Evolutionary conservation across 2,113 vertebrate species (phyloP), one percentile per base, ranked within the genome.

Genomic region (Guaruba guarouba): DNA sequence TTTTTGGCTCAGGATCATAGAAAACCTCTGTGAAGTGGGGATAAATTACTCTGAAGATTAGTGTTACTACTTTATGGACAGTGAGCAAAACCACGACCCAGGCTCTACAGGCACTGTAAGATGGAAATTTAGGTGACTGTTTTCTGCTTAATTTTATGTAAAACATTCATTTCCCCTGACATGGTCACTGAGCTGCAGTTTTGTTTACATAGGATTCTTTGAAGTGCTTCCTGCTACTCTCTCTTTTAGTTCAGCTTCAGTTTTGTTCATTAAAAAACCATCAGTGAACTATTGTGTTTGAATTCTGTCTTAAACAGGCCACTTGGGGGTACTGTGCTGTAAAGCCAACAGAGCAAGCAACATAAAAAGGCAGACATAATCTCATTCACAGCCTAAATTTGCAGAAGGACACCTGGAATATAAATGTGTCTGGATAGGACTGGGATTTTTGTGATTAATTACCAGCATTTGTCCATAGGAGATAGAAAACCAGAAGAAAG

Each of bases 291-390:
- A 71, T 70, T 77, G 63, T 82, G 78, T 86, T 96, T 95, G 81
- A 96, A 95, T 96, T 95, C 82, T 89, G 91, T 94, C 76, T 89
- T 89, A 76, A 95, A 96, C 79, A 94, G 92, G 88, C 69, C 95
- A 80, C 89, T 82, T 88, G 95, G 76, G 89, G 67, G 90, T 90
- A 94, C 92, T 93, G 48, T 88, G 68, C 67, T 84, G 75, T 78
- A 93, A 95, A 97, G 75, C 66, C 95, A 96, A 95, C 46, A 61
- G 69, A 96, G 62, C 57, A 84, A 96, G 89, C 71, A 85, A 68
- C 82, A 77, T 83, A 88, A 96, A 96, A 90, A 87, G 46, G 71
- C 92, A 95, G 91, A 88, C 87, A 86, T 94, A 96, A 95, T 96
- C 92, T 96, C 86, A 96, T 94, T 88, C 68, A 37, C 88, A 97